Base-by-base conservation (phyloP, 2,113 vertebrate species). In the Sapayoa aenigma region DNA sequence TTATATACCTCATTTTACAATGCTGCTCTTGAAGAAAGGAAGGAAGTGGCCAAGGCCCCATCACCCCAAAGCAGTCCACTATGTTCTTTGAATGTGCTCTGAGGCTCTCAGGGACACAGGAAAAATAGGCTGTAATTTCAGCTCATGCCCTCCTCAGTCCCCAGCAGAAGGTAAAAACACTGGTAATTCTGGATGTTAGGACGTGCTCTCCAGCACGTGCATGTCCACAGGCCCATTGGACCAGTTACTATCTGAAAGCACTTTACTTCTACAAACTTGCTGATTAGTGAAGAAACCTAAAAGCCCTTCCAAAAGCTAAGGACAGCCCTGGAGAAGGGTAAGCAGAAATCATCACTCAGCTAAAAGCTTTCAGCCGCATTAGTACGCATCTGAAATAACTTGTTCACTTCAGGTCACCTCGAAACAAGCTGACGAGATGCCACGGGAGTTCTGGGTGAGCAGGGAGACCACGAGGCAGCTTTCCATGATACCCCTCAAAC, bases 161-260 rank as follows among this genome's bases (percentile, higher is more conserved):
- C 27, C 75, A 85, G 63, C 60, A 35, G 0, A 0, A 55, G 35
- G 50, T 16, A n/a, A 49, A 82, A 85, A 19, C 16, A 10, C 53
- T 58, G 39, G 21, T 31, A 67, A 37, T 6, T 42, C 50, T 42
- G 78, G 31, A 19, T 35, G 76, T 56, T 56, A 62, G 74, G 37
- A 87, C 0, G 0, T 28, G 58, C 52, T 56, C 55, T 65, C 65
- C 19, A 23, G n/a, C 42, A 49, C 1, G 0, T 1, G 1, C 2
- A 0, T 1, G 11, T 5, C 42, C 79, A 8, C 3, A 4, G 12
- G 27, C 28, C 31, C 56, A 4, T 0, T 30, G 56, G 23, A 33
- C 39, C 47, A 37, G 56, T 14, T 17, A 5, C 68, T 47, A 2
- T 7, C 63, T 85, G 67, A 62, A 50, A 66, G 37, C 10, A 22